phyloP scores from a whole-genome alignment of 2,888 invertebrate genomes.

The Shargacucullia verbasci region DNA sequence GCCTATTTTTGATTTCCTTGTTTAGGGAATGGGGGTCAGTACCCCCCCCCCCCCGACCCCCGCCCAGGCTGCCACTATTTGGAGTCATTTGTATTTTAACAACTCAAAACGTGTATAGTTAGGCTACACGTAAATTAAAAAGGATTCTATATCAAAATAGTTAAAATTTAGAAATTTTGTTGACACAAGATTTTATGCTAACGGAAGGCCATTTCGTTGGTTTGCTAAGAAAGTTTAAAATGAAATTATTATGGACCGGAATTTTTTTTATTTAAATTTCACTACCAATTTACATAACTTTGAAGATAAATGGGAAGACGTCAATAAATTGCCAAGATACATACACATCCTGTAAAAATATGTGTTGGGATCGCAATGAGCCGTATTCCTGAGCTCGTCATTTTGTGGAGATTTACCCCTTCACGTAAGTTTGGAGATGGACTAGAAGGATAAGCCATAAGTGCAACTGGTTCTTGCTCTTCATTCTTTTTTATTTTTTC shows the following conservation, averaged over 20 bases:
- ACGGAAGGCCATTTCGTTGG: no score
- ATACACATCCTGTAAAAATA: conserved; percentile 35
- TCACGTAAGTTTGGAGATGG: conserved; percentile 51
- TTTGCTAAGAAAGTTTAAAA: neutral
- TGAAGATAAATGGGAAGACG: conserved; percentile 12
- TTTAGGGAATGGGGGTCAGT: no score
- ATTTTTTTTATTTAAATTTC: conserved; percentile 36
- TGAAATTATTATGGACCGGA: conserved; percentile 1
- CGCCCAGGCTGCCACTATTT: no score
- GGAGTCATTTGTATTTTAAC: no score
- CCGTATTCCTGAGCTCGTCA: conserved; percentile 46
- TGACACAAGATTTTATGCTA: no score
- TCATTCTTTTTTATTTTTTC: conserved; percentile 77
- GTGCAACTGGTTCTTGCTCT: conserved; percentile 59
- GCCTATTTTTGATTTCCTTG: no score
- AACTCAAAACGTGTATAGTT: no score
- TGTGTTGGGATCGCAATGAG: conserved; percentile 11
- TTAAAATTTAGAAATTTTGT: no score
- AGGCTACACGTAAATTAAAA: no score
- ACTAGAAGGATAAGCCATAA: conserved; percentile 69
- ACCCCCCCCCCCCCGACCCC: no score
- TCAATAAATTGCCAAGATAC: conserved; percentile 37
- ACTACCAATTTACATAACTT: conserved; percentile 38
- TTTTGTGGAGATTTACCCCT: conserved; percentile 48
- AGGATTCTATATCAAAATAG: no score